phyloP scores from a whole-genome alignment of 2,113 vertebrate genomes.

The Tapirus terrestris region DNA sequence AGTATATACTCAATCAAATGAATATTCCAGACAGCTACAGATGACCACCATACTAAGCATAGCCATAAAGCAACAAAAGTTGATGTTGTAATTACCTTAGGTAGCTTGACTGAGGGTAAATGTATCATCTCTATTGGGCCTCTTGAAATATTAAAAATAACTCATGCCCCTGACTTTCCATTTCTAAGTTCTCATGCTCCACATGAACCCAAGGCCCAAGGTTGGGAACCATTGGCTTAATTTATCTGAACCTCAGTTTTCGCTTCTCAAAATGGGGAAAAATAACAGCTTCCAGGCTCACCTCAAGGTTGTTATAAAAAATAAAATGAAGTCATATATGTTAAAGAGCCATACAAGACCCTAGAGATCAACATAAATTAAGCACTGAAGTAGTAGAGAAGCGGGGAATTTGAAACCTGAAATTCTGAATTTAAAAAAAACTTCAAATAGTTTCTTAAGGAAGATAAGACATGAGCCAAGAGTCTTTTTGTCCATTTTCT shows the following conservation, averaged over 20 bases:
- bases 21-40: neutral
- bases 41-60: neutral
- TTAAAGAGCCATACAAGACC: neutral
- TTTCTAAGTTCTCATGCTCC: neutral
- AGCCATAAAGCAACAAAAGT: neutral
- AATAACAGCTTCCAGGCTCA: neutral
- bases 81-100: neutral
- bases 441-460: neutral
- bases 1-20: neutral
- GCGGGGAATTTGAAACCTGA: neutral
- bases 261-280: neutral
- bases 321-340: neutral
- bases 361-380: neutral
- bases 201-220: neutral
- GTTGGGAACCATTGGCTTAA: neutral
- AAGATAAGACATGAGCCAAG: neutral
- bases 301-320: conserved; percentile 15
- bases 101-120: neutral
- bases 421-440: neutral
- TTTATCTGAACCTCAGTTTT: neutral
- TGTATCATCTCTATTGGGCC: neutral
- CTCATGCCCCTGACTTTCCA: neutral
- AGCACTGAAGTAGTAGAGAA: neutral
- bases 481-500: neutral
- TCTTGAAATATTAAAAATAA: conserved; percentile 18